Conservation (phyloP, 2,797 vertebrate species). For the Xiphorhynchus erythropygius region DNA sequence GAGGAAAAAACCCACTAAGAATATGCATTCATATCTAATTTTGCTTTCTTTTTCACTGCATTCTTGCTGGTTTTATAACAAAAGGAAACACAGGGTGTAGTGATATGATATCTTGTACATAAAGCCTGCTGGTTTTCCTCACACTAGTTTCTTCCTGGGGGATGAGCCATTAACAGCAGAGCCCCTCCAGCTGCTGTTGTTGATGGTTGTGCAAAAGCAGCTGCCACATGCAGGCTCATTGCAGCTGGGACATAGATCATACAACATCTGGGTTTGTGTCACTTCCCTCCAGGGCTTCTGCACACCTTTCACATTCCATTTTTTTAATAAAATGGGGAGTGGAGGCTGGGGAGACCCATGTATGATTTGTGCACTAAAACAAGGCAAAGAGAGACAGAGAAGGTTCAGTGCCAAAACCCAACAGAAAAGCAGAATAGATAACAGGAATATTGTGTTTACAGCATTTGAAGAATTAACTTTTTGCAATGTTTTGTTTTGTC, state of each 20-base stretch:
- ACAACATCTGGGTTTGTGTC: conserved; percentile 19
- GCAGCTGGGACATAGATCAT: conserved; percentile 12
- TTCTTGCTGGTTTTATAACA: conserved; percentile 20
- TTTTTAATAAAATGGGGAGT: not conserved
- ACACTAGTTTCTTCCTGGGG: not conserved
- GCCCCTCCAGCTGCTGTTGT: conserved; percentile 45
- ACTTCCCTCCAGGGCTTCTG: conserved; percentile 12
- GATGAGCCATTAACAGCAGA: conserved; percentile 22
- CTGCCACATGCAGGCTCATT: not conserved
- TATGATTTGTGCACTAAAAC: not conserved
- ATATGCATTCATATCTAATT: not conserved
- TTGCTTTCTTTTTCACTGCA: conserved; percentile 28
- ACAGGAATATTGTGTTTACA: not conserved
- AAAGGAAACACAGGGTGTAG: conserved; percentile 6
- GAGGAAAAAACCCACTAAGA: not conserved
- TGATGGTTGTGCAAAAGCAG: conserved; percentile 9
- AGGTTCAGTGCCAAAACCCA: not conserved
- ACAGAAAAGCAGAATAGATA: not conserved
- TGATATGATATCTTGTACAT: not conserved
- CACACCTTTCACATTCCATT: not conserved
- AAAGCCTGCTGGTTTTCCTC: conserved; percentile 26
- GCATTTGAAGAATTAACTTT: not conserved
- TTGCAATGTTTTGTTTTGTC: not conserved
- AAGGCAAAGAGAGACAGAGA: not conserved
- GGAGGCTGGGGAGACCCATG: not conserved